Evolutionary conservation across 2,797 vertebrate genomes (phyloP).

Genomic region (Tachyglossus aculeatus): DNA sequence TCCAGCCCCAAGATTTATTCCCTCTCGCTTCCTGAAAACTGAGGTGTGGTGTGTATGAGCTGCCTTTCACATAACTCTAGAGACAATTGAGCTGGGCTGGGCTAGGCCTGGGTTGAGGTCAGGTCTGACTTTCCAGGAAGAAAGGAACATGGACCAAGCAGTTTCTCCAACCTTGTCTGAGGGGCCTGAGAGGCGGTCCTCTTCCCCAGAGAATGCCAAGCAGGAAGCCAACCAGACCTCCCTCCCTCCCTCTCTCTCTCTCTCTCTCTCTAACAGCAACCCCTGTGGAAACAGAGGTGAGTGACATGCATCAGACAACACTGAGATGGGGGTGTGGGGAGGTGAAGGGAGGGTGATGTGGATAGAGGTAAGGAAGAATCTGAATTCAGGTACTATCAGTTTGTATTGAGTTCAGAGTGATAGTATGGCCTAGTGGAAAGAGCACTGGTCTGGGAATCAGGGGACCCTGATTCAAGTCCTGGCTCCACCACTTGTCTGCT

Average conservation of each 20-base stretch:
- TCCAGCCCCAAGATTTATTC: constrained; percentile 14
- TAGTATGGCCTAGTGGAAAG: too few species aligned
- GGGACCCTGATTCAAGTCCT: too few species aligned
- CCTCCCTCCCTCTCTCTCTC: neutral
- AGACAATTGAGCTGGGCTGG: neutral
- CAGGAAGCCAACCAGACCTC: neutral
- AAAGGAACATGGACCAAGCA: neutral
- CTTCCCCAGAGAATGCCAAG: neutral
- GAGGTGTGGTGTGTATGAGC: constrained; percentile 10
- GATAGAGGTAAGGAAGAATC: too few species aligned
- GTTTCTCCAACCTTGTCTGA: neutral
- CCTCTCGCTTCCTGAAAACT: constrained; percentile 18
- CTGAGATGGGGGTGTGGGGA: neutral
- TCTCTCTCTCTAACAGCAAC: too few species aligned
- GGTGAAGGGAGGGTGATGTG: neutral
- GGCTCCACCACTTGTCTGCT: too few species aligned
- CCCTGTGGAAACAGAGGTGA: neutral
- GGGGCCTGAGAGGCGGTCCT: neutral
- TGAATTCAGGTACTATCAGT: too few species aligned
- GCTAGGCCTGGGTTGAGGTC: constrained; percentile 18
- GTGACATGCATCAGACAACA: neutral
- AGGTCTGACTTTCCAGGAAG: neutral
- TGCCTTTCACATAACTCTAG: neutral
- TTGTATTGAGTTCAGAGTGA: too few species aligned
- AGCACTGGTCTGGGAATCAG: too few species aligned